Conservation (phyloP, 1,140 invertebrate species). For the Luehdorfia chinensis region DNA sequence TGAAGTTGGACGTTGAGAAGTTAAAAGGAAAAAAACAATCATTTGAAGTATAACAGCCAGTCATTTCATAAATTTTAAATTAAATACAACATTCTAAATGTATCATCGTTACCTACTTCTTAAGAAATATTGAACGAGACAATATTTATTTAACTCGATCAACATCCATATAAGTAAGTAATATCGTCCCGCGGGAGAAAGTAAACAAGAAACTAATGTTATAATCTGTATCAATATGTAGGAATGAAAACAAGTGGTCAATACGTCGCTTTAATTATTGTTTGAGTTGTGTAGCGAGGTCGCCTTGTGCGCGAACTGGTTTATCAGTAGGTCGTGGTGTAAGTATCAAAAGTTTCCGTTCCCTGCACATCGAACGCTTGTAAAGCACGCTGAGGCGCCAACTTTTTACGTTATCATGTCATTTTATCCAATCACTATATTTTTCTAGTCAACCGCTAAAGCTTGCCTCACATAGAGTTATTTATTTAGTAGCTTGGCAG, state of each 20-base stretch:
- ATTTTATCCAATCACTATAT: no score
- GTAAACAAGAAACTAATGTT: conserved; percentile 24
- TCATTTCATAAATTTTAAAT: no score
- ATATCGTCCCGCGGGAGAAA: conserved; percentile 10
- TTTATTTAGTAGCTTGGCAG: no score
- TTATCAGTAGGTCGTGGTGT: conserved; percentile 50
- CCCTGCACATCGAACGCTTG: conserved; percentile 11
- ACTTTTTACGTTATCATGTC: neutral
- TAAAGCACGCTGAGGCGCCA: conserved; percentile 4
- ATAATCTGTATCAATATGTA: conserved; percentile 62
- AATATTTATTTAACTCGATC: conserved; percentile 10
- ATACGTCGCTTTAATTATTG: conserved; percentile 68
- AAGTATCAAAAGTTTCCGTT: conserved; percentile 38
- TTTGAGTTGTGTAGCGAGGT: conserved; percentile 52
- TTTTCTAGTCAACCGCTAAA: no score
- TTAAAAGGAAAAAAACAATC: no score
- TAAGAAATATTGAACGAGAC: no score
- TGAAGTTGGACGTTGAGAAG: no score
- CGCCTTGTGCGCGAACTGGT: conserved; percentile 66
- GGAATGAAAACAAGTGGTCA: conserved; percentile 61
- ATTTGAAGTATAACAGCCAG: no score
- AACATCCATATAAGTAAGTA: neutral
- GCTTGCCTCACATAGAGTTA: no score
- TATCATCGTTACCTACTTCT: no score
- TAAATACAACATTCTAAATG: no score